These are phyloP conservation scores for Phoebastria nigripes DNA, from an alignment of 2,797 vertebrate genomes.

Conservation along the genomic window DNA sequence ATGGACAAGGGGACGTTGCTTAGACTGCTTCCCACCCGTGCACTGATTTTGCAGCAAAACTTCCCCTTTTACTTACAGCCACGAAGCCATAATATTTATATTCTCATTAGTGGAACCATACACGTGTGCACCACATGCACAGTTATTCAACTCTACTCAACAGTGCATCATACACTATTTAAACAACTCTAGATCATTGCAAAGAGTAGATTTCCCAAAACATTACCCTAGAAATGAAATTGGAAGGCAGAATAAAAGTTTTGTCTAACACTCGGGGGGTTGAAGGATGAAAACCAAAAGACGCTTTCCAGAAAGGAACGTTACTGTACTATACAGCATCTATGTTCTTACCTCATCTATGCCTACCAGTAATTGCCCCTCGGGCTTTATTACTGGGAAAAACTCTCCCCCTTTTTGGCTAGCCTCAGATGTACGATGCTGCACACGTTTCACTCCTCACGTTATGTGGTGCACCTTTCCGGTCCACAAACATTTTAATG, in stretches of 20 bases:
- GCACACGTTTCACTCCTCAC: rapidly evolving
- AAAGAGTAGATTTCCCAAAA: background rate
- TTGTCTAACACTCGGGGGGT: background rate
- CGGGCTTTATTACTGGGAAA: background rate
- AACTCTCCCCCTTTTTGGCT: background rate
- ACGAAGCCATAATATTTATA: background rate
- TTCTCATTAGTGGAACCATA: background rate
- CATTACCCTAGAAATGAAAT: background rate
- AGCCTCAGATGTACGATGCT: background rate
- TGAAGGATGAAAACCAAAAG: background rate
- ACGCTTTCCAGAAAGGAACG: background rate
- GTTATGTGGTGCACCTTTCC: background rate
- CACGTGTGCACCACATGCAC: background rate
- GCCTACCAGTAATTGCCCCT: background rate
- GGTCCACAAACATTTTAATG: background rate
- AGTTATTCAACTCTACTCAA: background rate
- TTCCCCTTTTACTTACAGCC: background rate
- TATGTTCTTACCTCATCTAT: background rate
- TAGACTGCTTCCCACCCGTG: background rate
- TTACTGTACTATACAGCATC: background rate
- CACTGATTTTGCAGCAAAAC: background rate
- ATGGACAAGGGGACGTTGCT: background rate
- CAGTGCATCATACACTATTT: background rate
- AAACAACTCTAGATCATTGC: rapidly evolving
- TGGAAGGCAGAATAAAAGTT: background rate